These are phyloP conservation scores for Ametastegia equiseti DNA, from an alignment of 2,888 invertebrate genomes.

Conservation along the genomic window DNA sequence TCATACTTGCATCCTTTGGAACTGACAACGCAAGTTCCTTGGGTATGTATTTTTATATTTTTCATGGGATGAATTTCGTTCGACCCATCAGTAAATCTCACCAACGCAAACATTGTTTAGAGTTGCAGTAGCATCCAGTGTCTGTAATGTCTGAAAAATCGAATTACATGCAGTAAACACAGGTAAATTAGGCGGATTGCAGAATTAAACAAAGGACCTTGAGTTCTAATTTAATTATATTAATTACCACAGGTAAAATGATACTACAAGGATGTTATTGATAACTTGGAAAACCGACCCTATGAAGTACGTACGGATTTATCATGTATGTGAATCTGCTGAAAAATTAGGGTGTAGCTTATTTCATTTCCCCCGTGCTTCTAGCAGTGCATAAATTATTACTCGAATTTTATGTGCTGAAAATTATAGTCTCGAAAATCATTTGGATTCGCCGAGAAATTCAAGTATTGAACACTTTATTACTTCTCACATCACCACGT, in stretches of 20 bases:
- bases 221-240: too few relatives aligned
- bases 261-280: too few relatives aligned
- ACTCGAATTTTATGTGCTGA: background rate
- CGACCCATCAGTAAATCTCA: background rate
- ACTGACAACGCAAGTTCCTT: background rate
- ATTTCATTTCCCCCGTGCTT: background rate
- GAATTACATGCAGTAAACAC: background rate
- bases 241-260: too few relatives aligned
- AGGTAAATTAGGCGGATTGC: too few relatives aligned
- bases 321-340: background rate
- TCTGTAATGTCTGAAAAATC: background rate
- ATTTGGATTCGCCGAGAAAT: too few relatives aligned
- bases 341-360: too few relatives aligned
- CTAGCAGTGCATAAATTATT: background rate
- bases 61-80: background rate
- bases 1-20: background rate
- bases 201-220: too few relatives aligned
- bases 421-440: background rate
- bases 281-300: too few relatives aligned
- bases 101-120: conserved; percentile 12
- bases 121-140: background rate
- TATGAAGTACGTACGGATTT: background rate
- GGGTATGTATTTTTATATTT: background rate
- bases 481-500: background rate
- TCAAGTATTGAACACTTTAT: background rate